These are phyloP conservation scores for Xiphophorus couchianus DNA, from an alignment of 2,113 vertebrate genomes.

Conservation along the genomic window DNA sequence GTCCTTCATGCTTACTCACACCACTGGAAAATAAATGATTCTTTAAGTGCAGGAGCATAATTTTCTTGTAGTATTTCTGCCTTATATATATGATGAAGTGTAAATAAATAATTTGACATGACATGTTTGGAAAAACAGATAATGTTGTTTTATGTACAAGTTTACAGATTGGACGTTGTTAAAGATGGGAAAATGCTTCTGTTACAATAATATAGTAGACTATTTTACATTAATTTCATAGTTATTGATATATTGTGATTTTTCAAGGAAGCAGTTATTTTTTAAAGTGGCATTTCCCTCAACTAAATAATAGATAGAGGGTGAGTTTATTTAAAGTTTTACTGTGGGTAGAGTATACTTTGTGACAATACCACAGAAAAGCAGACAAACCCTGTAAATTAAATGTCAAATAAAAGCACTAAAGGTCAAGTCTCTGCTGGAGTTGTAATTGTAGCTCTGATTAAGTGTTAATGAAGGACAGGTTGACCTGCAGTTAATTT, in stretches of 20 bases:
- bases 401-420: not conserved
- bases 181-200: no score
- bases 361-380: not conserved
- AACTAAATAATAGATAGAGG: no score
- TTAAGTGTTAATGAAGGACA: not conserved
- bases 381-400: not conserved
- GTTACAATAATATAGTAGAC: no score
- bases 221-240: not conserved
- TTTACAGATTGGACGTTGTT: no score
- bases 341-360: not conserved
- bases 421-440: constrained; percentile 3
- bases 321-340: not conserved
- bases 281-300: no score
- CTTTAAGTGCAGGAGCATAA: not conserved
- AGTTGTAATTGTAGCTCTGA: not conserved
- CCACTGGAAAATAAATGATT: no score
- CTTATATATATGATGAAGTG: no score
- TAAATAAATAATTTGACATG: no score
- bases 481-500: not conserved
- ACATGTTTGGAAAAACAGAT: no score
- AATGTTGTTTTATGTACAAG: no score
- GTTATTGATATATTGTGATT: not conserved
- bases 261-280: not conserved
- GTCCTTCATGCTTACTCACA: not conserved
- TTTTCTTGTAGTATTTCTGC: not conserved